Evolutionary conservation across 1,140 invertebrate species (phyloP), one percentile per base, ranked within the genome.

Genomic region (Leptinotarsa defecta): DNA sequence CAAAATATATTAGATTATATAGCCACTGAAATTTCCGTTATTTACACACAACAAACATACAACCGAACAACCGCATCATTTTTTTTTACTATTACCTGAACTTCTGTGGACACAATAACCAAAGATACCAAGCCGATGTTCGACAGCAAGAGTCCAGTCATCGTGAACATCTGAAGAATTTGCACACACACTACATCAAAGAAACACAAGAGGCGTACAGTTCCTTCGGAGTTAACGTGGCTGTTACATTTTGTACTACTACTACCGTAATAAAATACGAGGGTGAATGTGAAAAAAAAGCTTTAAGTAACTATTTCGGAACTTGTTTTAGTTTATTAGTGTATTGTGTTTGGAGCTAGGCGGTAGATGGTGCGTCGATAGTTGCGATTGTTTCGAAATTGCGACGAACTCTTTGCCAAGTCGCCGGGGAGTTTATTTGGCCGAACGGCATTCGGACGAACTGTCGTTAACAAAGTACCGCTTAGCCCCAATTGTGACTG

Each of bases 1-100:
- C 83, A 84, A 84, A 84, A 84, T 83, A 82, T 78, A 79, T 83
- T 82, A 81, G 79, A 81, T 78, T 77, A 80, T 80, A 82, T 79
- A 82, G 79, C 79, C 79, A 81, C 82, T 80, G 79, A 77, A 83
- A 83, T 83, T 84, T 83, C 83, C 79, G 83, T 83, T 83, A 79
- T 78, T 72, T 81, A 79, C 75, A 81, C 81, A 79, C 22, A 57
- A 57, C 52, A 57, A 15, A 57, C 52, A 57, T 19, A 15, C 52
- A 5, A 71, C 68, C 68, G 48, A 61, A 17, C 43, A 34, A 61
- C 69, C 49, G 69, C 24, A 61, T 68, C 15, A 43, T 57, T 57
- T 57, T 43, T 57, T 57, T 57, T 57, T 17, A n/a, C 52, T 15
- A 17, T 57, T 57, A 57, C 52, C 52, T 57, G 52, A 15, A 57